Evolutionary conservation across 1,140 invertebrate genomes (phyloP).

Genomic region (Trichogramma pretiosum): DNA sequence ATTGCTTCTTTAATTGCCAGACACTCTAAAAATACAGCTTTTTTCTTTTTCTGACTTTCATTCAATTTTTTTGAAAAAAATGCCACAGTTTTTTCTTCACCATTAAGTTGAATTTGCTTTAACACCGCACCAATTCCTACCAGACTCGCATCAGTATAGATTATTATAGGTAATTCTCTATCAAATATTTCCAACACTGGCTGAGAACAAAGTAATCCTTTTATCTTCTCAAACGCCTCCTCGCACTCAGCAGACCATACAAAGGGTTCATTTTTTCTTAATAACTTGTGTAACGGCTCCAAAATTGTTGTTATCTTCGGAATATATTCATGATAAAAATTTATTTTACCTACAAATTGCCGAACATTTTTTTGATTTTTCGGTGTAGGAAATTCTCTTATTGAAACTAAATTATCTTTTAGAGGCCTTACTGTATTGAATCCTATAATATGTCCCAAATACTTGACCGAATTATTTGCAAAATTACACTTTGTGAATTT

Average conservation of each 20-base stretch:
- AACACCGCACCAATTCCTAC: not conserved
- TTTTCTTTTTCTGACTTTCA: conserved; percentile 7
- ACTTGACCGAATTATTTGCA: not conserved
- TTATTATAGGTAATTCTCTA: not conserved
- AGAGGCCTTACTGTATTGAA: not conserved
- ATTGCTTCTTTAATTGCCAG: not conserved
- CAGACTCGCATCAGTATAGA: not conserved
- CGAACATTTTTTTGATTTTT: not conserved
- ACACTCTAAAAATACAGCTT: conserved; percentile 10
- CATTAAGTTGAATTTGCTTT: not conserved
- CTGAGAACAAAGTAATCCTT: not conserved
- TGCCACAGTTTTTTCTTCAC: not conserved
- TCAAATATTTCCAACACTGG: not conserved
- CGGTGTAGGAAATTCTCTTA: not conserved
- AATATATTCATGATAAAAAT: too few relatives aligned
- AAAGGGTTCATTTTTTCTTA: conserved; percentile 21
- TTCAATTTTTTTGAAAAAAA: conserved; percentile 17
- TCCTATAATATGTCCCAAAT: not conserved
- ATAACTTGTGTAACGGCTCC: conserved; percentile 21
- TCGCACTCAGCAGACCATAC: conserved; percentile 18
- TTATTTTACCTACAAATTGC: not conserved
- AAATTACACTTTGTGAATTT: not conserved
- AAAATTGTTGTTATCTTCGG: too few relatives aligned
- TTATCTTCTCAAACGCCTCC: conserved; percentile 1
- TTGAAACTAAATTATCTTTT: not conserved